Evolutionary conservation across 1,140 invertebrate species (phyloP).

Genomic region (Euura lappo): DNA sequence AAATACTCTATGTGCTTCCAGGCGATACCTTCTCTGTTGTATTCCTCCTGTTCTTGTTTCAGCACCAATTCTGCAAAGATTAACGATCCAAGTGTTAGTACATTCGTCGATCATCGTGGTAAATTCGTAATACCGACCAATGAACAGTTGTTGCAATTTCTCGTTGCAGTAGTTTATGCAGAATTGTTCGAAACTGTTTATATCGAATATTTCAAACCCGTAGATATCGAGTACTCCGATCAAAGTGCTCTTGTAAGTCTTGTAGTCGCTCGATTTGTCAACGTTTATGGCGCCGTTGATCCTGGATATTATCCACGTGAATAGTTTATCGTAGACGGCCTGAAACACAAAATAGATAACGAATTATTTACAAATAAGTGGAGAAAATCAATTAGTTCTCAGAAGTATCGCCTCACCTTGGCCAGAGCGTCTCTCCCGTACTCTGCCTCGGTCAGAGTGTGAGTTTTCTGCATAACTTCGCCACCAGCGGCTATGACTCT

Average conservation of each 20-base stretch:
- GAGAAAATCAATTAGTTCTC: neutral
- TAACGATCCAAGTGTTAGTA: conserved; percentile 28
- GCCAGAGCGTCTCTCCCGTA: conserved; percentile 93
- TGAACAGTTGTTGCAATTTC: conserved; percentile 95
- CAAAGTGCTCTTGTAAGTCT: conserved; percentile 77
- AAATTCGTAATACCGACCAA: conserved; percentile 68
- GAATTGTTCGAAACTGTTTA: conserved; percentile 93
- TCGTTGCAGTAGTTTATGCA: conserved; percentile 98
- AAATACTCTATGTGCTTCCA: conserved; percentile 93
- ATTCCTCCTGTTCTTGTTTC: conserved; percentile 97
- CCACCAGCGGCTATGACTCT: conserved; percentile 92
- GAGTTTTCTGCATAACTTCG: conserved; percentile 92
- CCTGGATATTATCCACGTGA: conserved; percentile 89
- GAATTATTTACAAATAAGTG: conserved; percentile 16
- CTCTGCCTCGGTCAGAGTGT: conserved; percentile 82
- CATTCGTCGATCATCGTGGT: conserved; percentile 11
- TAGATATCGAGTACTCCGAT: conserved; percentile 98
- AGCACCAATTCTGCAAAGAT: conserved; percentile 81
- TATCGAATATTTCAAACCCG: conserved; percentile 96
- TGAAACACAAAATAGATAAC: conserved; percentile 45
- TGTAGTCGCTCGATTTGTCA: conserved; percentile 56
- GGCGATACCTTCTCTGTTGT: conserved; percentile 88
- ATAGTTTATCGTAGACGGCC: conserved; percentile 91
- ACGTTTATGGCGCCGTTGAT: conserved; percentile 87
- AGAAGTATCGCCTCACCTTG: conserved; percentile 66